Percentiles rank a stretch among this genome's conserved stretches.
Evolutionary conservation across 2,888 invertebrate species (phyloP).

Genomic region (Eupithecia insigniata): DNA sequence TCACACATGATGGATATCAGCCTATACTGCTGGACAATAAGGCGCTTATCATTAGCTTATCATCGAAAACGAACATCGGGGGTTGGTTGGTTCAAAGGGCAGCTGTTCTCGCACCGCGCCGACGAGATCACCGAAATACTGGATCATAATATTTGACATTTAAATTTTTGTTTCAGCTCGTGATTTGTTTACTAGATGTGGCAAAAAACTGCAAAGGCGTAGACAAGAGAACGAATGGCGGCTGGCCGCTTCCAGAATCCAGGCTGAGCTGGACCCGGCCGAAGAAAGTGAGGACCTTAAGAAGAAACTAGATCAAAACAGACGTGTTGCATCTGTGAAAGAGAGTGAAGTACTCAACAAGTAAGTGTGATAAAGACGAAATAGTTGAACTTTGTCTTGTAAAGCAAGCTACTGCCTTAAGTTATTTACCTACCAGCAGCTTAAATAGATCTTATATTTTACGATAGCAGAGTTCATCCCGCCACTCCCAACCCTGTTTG

Average conservation of each 20-base stretch:
- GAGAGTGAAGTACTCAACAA: constrained; percentile 83
- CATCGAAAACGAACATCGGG: no score
- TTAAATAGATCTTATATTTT: constrained; percentile 2
- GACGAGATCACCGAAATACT: neutral
- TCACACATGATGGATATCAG: neutral
- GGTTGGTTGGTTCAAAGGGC: no score
- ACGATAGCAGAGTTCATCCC: neutral
- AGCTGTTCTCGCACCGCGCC: no score
- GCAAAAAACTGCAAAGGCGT: constrained; percentile 85
- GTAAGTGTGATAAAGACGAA: constrained; percentile 60
- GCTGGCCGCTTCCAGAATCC: constrained; percentile 81
- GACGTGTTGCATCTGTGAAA: constrained; percentile 74
- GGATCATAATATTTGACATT: neutral
- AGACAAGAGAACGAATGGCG: constrained; percentile 87
- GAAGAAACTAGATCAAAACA: constrained; percentile 84
- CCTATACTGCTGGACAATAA: neutral
- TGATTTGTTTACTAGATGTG: constrained; percentile 87
- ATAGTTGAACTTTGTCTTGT: neutral
- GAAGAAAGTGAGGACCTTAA: constrained; percentile 79
- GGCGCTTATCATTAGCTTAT: no score
- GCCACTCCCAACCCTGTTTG: neutral
- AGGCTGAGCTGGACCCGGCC: constrained; percentile 84
- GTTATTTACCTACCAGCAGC: neutral
- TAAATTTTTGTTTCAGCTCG: constrained; percentile 73
- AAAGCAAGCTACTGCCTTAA: no score